Evolutionary conservation across 2,888 invertebrate genomes (phyloP), one percentile per base, ranked within the genome.

Genomic region (Eugnorisma glareosa): DNA sequence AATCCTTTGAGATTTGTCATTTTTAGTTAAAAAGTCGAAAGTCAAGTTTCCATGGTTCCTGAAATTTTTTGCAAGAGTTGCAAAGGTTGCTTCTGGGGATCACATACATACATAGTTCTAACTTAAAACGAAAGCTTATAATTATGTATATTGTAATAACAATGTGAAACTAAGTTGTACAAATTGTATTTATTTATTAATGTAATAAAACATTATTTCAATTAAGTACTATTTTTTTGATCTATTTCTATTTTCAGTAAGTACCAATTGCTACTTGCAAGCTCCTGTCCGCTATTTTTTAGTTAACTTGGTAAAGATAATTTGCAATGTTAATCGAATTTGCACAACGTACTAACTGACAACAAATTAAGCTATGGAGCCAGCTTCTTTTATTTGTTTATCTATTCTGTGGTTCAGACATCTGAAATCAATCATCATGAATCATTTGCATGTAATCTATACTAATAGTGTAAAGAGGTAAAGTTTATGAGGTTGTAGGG

Each of bases 181-280:
- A 93, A 92, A 92, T 88, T 89, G 85, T 93, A 92, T 92, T 92
- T 88, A 83, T 88, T 86, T 92, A 91, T 93, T 67, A 78, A 11
- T 92, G 86, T 91, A 91, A 89, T 90, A 93, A 91, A 91, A 89
- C 2, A 90, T 85, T 77, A 84, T 87, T 86, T 87, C 74, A 73
- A 85, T 18, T 31, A 86, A 73, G 8, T 40, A 13, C 13, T 48
- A 11, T 66, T 2, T 1, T 61, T 73, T 67, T n/a, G 0, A 18
- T 18, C 18, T 7, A 28, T 57, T 57, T 57, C 28, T 57, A 28
- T 18, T 51, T 31, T 61, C 1, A 21, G 28, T 35, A 45, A 43
- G 37, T 2, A 57, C 13, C 13, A 35, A 24, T 75, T 51, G 24
- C 10, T 2, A 48, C 40, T 64, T 76, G 75, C 51, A 54, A 54